Percentiles rank a stretch among this genome's conserved stretches.
Conservation (phyloP, 2,797 vertebrate species). For the Pipistrellus kuhlii region DNA sequence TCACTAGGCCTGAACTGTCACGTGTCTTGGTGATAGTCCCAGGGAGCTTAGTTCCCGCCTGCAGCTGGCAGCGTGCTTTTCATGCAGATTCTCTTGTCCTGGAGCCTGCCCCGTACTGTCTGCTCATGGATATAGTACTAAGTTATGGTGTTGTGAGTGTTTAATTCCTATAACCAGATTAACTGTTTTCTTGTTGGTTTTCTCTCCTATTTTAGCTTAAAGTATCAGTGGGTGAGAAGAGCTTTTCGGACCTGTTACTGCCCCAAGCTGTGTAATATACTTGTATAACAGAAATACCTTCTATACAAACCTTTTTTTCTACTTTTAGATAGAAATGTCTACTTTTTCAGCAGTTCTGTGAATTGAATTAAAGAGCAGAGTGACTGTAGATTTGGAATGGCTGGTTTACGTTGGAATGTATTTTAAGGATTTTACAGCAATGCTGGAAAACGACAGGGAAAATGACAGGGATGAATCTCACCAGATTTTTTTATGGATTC, state of each 20-base stretch:
- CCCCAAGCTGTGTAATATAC: conserved; percentile 88
- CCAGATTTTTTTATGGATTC: conserved; percentile 53
- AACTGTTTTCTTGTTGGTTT: conserved; percentile 76
- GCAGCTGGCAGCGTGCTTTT: not conserved
- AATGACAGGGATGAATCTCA: conserved; percentile 69
- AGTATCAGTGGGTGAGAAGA: conserved; percentile 82
- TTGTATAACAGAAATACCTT: conserved; percentile 89
- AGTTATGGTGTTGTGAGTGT: not conserved
- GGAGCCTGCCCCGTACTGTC: not conserved
- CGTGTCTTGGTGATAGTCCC: fast-evolving
- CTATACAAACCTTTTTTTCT: conserved; percentile 88
- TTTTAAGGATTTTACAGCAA: conserved; percentile 76
- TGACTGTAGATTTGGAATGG: conserved; percentile 80
- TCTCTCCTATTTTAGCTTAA: conserved; percentile 72
- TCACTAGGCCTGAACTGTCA: not conserved
- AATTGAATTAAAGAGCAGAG: conserved; percentile 85
- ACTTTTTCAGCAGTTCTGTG: conserved; percentile 89
- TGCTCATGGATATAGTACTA: not conserved
- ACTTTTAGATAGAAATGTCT: conserved; percentile 90
- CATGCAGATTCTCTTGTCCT: not conserved
- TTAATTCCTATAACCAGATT: conserved; percentile 52
- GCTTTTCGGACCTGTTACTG: conserved; percentile 73
- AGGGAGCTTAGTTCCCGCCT: not conserved
- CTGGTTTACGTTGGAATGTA: conserved; percentile 80
- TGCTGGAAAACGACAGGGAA: conserved; percentile 74